Evolutionary conservation across 2,888 invertebrate species (phyloP), one percentile per base, ranked within the genome.

Genomic region (Stenoptilia bipunctidactyla): DNA sequence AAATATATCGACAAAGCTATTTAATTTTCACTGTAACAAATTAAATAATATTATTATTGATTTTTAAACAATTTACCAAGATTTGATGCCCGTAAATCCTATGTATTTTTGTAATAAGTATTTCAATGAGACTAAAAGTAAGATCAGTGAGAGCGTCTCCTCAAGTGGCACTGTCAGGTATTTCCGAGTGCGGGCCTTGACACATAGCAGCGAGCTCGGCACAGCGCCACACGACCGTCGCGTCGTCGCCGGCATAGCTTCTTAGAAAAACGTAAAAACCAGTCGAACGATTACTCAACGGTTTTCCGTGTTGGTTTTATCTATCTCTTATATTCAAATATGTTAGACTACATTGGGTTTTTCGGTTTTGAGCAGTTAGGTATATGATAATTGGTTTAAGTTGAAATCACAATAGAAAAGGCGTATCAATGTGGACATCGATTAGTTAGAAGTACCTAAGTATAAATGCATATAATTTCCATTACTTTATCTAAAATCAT

Each of bases 231-330:
- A 49, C 42, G 45, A 42, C 43, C 40, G 38, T 42, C 37, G 42
- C 41, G 52, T 47, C 49, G 39, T 40, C 20, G 49, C 46, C 51
- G 53, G n/a, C n/a, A n/a, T n/a, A 51, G 57, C 47, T 67, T 70
- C 68, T 56, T 37, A 61, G 70, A 70, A 71, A 45, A 44, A 45
- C 51, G 55, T 57, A 61, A 59, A 56, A 48, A 50, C 54, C 55
- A 43, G 15, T 13, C 36, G 38, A 15, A 10, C 42, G 27, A 48
- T 51, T 43, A 46, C 44, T 37, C 36, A 37, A 43, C 37, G 35
- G 42, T 69, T 68, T 69, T 69, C 69, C 69, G 66, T 58, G 55
- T 67, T 61, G 56, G 51, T 47, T 39, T 49, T 42, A 43, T 46
- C 44, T 46, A 45, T 36, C 15, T 15, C n/a, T n/a, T n/a, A n/a